Evolutionary conservation across 1,140 invertebrate genomes (phyloP).

Genomic region (Chrysoperla carnea): DNA sequence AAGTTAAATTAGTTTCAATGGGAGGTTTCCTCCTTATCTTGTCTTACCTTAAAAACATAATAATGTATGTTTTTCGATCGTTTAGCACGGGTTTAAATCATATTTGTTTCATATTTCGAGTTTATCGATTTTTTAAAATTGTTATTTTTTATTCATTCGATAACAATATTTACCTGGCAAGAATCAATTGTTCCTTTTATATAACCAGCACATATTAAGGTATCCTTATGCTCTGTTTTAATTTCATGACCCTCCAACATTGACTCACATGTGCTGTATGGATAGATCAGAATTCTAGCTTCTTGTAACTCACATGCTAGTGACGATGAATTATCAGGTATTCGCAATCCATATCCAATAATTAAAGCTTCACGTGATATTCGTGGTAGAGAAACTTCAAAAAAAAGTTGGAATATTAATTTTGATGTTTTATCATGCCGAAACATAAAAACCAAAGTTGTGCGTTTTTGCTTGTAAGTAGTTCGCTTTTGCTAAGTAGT

Average conservation of each 20-base stretch:
- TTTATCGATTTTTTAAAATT: no score
- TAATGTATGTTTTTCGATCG: no score
- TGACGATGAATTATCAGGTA: constrained; percentile 16
- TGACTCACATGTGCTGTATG: constrained; percentile 15
- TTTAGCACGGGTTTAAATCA: no score
- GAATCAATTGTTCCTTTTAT: constrained; percentile 22
- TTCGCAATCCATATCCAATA: constrained; percentile 11
- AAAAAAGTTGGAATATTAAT: neutral
- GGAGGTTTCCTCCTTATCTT: no score
- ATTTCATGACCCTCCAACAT: constrained; percentile 20
- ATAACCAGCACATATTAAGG: constrained; percentile 24
- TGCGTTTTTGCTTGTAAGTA: no score
- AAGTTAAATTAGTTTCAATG: no score
- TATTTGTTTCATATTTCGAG: no score
- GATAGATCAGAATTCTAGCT: constrained; percentile 12
- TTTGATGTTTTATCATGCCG: no score
- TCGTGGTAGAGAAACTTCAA: neutral
- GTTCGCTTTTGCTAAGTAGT: no score
- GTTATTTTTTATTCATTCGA: no score
- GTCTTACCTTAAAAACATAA: no score
- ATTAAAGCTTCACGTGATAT: neutral
- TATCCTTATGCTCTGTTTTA: constrained; percentile 16
- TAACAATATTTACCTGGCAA: constrained; percentile 27
- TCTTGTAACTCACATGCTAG: constrained; percentile 19
- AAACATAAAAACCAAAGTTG: no score